Conservation (phyloP, 1,140 invertebrate species). For the Drosophila nannoptera region DNA sequence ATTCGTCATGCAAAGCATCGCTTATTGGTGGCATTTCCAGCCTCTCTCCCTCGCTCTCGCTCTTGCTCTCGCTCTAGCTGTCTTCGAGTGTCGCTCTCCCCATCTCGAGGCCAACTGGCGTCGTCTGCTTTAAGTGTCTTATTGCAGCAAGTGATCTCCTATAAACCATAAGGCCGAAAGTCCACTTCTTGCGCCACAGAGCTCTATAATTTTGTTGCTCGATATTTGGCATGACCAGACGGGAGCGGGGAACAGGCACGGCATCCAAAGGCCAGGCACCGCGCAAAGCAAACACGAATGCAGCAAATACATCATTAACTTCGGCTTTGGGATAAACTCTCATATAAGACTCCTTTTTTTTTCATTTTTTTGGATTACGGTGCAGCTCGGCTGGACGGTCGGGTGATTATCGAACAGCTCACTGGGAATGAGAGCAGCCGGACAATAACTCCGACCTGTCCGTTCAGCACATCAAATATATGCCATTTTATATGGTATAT, state of each 20-base stretch:
- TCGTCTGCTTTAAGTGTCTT: conserved; percentile 62
- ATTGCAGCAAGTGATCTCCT: conserved; percentile 73
- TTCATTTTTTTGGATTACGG: too few relatives aligned
- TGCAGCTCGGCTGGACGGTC: too few relatives aligned
- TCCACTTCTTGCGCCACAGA: conserved; percentile 19
- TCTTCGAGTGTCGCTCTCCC: conserved; percentile 41
- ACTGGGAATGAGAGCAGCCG: too few relatives aligned
- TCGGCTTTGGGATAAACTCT: conserved; percentile 1
- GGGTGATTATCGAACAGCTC: too few relatives aligned
- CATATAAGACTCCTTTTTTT: background rate
- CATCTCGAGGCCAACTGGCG: conserved; percentile 54
- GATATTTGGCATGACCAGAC: conserved; percentile 27
- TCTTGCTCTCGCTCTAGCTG: conserved; percentile 40
- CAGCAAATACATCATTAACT: conserved; percentile 15
- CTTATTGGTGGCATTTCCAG: conserved; percentile 53
- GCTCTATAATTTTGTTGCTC: conserved; percentile 44
- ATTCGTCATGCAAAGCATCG: conserved; percentile 75
- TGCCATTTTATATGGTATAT: background rate
- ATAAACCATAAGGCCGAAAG: conserved; percentile 46
- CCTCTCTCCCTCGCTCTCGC: conserved; percentile 17
- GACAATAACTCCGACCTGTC: too few relatives aligned
- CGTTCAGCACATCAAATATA: too few relatives aligned
- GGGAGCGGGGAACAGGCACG: conserved; percentile 32
- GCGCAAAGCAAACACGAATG: conserved; percentile 29
- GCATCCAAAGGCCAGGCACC: conserved; percentile 21